phyloP scores from a whole-genome alignment of 92 coral and sea anemone genomes.

The Muricea muricata region DNA sequence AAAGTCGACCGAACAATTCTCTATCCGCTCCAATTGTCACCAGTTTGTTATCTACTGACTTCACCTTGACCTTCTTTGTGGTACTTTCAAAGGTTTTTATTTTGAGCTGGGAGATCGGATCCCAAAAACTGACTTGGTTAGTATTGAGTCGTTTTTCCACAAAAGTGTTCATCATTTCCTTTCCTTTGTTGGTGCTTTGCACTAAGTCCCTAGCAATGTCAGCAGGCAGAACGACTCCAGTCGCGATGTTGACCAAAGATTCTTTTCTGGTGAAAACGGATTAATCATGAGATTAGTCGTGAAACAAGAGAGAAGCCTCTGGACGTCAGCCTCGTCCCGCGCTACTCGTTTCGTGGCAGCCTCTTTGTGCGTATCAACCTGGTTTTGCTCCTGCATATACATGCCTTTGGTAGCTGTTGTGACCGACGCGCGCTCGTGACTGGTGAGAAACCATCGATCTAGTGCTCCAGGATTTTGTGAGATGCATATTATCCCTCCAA shows the following conservation, averaged over 20 bases:
- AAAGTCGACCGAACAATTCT: constrained; percentile 41
- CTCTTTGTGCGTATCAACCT: constrained; percentile 33
- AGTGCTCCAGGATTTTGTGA: constrained; percentile 58
- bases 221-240: constrained; percentile 68
- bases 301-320: constrained; percentile 54
- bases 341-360: constrained; percentile 52
- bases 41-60: constrained; percentile 29
- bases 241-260: constrained; percentile 56
- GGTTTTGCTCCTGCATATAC: constrained; percentile 20
- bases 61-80: constrained; percentile 31
- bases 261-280: constrained; percentile 57
- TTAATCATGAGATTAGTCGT: constrained; percentile 53
- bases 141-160: constrained; percentile 51
- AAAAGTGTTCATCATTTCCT: constrained; percentile 37
- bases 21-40: constrained; percentile 46
- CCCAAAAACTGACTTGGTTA: constrained; percentile 59
- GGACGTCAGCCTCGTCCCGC: constrained; percentile 63
- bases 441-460: constrained; percentile 66
- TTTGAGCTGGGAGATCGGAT: constrained; percentile 50
- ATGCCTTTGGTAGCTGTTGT: constrained; percentile 65
- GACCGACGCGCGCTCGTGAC: constrained; percentile 67
- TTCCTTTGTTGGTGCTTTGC: constrained; percentile 6
- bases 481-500: constrained; percentile 58
- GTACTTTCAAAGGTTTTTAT: constrained; percentile 47
- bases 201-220: constrained; percentile 46